Evolutionary conservation across 2,797 vertebrate species (phyloP), one percentile per base, ranked within the genome.

Genomic region (Gymnoscopelus braueri): DNA sequence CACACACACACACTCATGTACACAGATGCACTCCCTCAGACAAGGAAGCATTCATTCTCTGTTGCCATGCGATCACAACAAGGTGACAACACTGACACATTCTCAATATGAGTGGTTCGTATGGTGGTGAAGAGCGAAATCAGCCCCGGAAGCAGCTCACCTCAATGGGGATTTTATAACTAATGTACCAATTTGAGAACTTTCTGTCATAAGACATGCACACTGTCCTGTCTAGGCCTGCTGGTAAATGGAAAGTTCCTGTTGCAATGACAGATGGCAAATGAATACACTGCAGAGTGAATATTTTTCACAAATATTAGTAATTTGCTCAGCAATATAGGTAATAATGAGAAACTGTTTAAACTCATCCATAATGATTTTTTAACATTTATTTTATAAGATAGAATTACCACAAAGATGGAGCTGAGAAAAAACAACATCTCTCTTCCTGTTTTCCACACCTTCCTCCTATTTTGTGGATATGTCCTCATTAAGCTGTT

Each of bases 1-100:
- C 32, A 13, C 19, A 35, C 57, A 51, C 29, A 48, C 8, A 50
- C 60, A 63, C 24, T 52, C 50, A 29, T 44, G 39, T 44, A 44
- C 39, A 44, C 7, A 10, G 39, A 44, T 44, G 39, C 39, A 8
- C 39, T n/a, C n/a, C 3, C 13, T 65, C 11, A 47, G 26, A 75
- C 64, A 61, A 74, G 60, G 2, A 74, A 59, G 53, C 12, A 65
- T 19, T 50, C 15, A 14, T 54, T 13, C 0, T 24, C 8, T 48
- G 74, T 85, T 84, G 62, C 74, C 24, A 71, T 49, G 63, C n/a
- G 14, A 59, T 60, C 35, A 64, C 50, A 71, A 50, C 69, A 55
- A 35, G 8, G 12, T 58, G 67, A 66, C 50, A 61, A 49, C 56
- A 72, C 14, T 54, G 29, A 53, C 8, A 57, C 2, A 13, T 24